These are phyloP conservation scores for Deroptyus accipitrinus DNA, from an alignment of 2,113 vertebrate genomes.

Conservation along the genomic window DNA sequence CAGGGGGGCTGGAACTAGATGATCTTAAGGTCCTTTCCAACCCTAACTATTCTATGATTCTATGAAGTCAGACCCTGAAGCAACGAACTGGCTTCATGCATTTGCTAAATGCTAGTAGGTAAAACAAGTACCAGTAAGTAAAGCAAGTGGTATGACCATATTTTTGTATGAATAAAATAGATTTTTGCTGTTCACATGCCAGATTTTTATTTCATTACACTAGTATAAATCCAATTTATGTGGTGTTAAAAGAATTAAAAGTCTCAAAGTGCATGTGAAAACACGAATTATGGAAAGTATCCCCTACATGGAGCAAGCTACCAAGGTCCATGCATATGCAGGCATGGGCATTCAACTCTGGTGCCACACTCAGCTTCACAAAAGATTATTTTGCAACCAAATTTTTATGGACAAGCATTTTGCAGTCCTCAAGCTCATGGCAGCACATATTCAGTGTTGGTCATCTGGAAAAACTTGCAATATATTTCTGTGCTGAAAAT, in stretches of 20 bases:
- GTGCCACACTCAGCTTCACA: not conserved
- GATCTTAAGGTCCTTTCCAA: too few species aligned
- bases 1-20: too few species aligned
- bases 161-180: not conserved
- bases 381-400: not conserved
- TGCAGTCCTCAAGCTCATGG: not conserved
- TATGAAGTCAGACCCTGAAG: not conserved
- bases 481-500: not conserved
- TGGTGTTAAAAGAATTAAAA: not conserved
- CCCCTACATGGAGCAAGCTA: constrained; percentile 57
- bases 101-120: not conserved
- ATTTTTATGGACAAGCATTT: not conserved
- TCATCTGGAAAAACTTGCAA: not conserved
- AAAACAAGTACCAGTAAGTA: not conserved
- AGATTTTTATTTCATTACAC: not conserved
- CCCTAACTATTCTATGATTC: too few species aligned
- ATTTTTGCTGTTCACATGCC: not conserved
- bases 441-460: not conserved
- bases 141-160: not conserved
- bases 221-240: not conserved
- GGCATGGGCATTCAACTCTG: not conserved
- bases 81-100: not conserved
- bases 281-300: not conserved
- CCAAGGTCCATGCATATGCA: not conserved
- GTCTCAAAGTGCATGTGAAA: not conserved